Percentiles rank a stretch among this genome's conserved stretches.
Evolutionary conservation across 2,888 invertebrate genomes (phyloP).

Genomic region (Bhutanitis thaidina): DNA sequence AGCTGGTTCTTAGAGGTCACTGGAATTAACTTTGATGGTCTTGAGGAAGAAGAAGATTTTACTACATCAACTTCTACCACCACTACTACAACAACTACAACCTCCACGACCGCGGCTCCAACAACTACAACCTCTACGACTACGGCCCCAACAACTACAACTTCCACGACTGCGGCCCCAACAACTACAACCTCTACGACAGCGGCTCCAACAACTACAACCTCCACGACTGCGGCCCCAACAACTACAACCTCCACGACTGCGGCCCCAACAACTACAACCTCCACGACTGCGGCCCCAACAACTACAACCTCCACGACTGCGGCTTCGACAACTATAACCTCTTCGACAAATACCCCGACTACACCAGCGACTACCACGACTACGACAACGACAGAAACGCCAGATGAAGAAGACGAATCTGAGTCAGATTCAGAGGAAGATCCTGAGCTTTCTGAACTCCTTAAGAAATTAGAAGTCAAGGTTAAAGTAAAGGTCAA

Average conservation of each 20-base stretch:
- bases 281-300: too few species aligned
- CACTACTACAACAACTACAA: constrained; percentile 17
- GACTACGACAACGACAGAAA: constrained; percentile 11
- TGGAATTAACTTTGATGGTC: constrained; percentile 58
- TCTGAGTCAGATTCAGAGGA: constrained; percentile 33
- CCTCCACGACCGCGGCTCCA: constrained; percentile 17
- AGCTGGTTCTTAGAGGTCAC: constrained; percentile 51
- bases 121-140: constrained; percentile 5
- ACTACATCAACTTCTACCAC: constrained; percentile 12
- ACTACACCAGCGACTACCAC: constrained; percentile 12
- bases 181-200: constrained; percentile 20
- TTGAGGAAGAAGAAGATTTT: constrained; percentile 31
- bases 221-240: constrained; percentile 10
- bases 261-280: constrained; percentile 10
- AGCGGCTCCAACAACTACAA: not conserved
- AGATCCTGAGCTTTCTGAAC: constrained; percentile 44
- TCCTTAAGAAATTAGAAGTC: constrained; percentile 58
- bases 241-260: constrained; percentile 9
- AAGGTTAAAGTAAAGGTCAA: constrained; percentile 63
- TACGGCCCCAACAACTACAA: constrained; percentile 2
- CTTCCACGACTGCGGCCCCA: constrained; percentile 7
- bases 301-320: constrained; percentile 20
- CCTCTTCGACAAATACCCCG: constrained; percentile 8
- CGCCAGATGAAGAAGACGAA: constrained; percentile 8
- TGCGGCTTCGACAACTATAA: not conserved